Conservation (phyloP, 2,797 vertebrate genomes). For the Arrhamphus sclerolepis region DNA sequence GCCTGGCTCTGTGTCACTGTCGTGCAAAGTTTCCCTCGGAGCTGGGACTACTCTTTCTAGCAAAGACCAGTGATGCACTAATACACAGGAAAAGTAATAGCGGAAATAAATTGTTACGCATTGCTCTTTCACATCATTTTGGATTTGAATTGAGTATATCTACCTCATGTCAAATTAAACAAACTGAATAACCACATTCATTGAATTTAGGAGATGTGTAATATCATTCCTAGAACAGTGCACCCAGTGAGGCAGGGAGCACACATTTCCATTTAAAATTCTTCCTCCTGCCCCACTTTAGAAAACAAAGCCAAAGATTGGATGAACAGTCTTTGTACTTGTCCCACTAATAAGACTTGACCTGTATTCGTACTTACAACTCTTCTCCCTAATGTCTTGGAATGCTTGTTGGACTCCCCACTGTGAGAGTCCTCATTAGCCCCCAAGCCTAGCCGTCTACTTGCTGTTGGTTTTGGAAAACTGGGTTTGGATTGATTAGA, state of each 20-base stretch:
- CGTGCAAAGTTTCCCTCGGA: conserved; percentile 36
- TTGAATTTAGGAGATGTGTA: neutral
- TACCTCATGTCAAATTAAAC: too few species aligned
- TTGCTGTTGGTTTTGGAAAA: conserved; percentile 47
- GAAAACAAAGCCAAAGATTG: conserved; percentile 29
- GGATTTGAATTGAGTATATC: too few species aligned
- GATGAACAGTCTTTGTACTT: conserved; percentile 23
- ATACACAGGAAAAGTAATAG: conserved; percentile 4
- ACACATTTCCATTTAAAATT: neutral
- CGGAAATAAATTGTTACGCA: too few species aligned
- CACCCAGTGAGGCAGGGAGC: neutral
- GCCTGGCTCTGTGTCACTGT: conserved; percentile 22
- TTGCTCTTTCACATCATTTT: too few species aligned
- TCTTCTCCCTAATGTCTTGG: conserved; percentile 55
- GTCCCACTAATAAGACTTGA: conserved; percentile 46
- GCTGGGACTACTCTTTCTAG: conserved; percentile 23
- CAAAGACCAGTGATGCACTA: conserved; percentile 29
- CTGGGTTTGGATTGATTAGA: conserved; percentile 58
- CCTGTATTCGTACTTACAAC: conserved; percentile 35
- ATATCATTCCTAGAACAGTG: neutral
- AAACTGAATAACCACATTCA: neutral
- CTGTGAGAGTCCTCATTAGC: conserved; percentile 54
- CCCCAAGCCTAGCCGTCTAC: conserved; percentile 23
- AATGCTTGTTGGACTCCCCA: conserved; percentile 45
- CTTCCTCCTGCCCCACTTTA: conserved; percentile 1